Conservation (phyloP, 2,888 invertebrate species). For the Cephus rjabovi region DNA sequence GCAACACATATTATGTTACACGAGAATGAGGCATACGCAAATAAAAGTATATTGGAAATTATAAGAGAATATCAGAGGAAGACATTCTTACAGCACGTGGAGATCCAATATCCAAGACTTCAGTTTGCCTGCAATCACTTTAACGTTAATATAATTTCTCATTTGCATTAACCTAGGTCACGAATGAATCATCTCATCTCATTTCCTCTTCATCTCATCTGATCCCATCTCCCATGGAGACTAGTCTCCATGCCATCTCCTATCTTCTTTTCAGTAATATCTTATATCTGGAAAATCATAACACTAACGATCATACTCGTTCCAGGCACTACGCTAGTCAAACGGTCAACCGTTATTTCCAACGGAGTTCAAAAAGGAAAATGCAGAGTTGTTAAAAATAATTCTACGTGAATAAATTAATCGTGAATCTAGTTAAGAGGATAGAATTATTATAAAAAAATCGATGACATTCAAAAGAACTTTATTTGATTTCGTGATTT, state of each 20-base stretch:
- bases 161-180: too few relatives aligned
- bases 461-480: neutral
- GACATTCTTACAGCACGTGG: neutral
- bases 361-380: neutral
- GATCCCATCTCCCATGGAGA: neutral
- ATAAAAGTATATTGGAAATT: slow-evolving; percentile 39
- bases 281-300: neutral
- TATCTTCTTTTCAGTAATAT: neutral
- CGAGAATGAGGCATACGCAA: slow-evolving; percentile 35
- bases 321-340: neutral
- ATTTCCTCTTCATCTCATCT: neutral
- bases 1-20: slow-evolving; percentile 32
- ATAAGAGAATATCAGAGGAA: neutral
- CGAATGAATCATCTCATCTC: neutral
- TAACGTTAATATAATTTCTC: neutral
- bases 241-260: too few relatives aligned
- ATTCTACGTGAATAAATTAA: neutral
- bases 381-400: neutral
- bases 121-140: neutral
- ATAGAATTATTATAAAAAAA: neutral
- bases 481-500: neutral
- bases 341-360: neutral
- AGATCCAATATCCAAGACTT: neutral
- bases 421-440: neutral
- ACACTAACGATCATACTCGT: neutral